phyloP scores from a whole-genome alignment of 2,797 vertebrate species.

The Melanotaenia pygmaea region DNA sequence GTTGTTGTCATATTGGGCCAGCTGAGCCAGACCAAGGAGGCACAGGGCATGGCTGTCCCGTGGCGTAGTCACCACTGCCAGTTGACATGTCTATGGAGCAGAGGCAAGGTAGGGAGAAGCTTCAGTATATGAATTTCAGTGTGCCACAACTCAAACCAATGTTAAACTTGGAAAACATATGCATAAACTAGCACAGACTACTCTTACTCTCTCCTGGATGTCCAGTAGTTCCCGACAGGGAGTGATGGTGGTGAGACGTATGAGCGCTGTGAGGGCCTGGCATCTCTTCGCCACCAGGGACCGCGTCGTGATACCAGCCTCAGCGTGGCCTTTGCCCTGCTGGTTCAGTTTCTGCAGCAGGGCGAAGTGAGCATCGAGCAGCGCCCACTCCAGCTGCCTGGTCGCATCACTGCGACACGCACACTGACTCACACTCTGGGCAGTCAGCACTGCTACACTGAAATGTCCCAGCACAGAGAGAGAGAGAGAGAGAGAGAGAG shows the following conservation, averaged over 20 bases:
- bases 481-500: conserved; percentile 16
- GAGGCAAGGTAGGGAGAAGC: neutral
- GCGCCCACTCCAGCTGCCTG: conserved; percentile 80
- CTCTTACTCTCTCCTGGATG: conserved; percentile 71
- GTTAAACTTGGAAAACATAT: neutral
- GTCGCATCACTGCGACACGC: conserved; percentile 63
- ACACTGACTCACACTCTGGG: conserved; percentile 77
- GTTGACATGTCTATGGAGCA: conserved; percentile 69
- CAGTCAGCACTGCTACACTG: conserved; percentile 72
- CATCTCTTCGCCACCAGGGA: conserved; percentile 68
- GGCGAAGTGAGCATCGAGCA: conserved; percentile 77
- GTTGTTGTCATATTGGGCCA: conserved; percentile 73
- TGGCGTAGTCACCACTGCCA: conserved; percentile 68
- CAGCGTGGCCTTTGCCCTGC: conserved; percentile 40
- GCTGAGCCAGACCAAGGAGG: conserved; percentile 75
- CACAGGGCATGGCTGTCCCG: conserved; percentile 69
- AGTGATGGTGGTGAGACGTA: conserved; percentile 65
- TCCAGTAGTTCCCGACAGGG: conserved; percentile 67
- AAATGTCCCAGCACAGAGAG: conserved; percentile 36
- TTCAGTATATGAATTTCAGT: neutral
- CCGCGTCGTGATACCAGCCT: conserved; percentile 28
- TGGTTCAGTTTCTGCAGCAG: conserved; percentile 77
- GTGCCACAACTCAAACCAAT: neutral
- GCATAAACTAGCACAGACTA: neutral
- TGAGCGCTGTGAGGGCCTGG: conserved; percentile 58